These are phyloP conservation scores for Volucella inflata DNA, from an alignment of 2,888 invertebrate genomes.

Conservation along the genomic window DNA sequence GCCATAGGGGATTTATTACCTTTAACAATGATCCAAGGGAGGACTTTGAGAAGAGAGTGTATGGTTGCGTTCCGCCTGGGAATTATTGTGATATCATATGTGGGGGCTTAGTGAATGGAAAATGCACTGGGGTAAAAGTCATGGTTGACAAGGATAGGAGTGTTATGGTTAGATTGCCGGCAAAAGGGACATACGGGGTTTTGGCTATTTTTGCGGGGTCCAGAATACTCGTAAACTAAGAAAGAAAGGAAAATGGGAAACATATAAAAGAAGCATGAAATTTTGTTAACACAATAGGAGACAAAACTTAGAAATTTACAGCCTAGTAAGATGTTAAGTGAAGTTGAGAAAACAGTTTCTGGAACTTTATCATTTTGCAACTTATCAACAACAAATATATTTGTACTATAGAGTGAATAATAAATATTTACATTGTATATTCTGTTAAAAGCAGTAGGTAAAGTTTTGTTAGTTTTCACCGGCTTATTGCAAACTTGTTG, in stretches of 20 bases:
- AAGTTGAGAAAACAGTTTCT: too few relatives aligned
- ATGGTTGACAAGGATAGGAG: slow-evolving; percentile 86
- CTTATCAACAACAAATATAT: too few relatives aligned
- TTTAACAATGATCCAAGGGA: slow-evolving; percentile 65
- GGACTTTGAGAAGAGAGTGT: slow-evolving; percentile 37
- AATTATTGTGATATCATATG: slow-evolving; percentile 89
- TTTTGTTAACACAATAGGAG: too few relatives aligned
- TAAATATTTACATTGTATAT: too few relatives aligned
- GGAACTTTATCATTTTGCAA: too few relatives aligned
- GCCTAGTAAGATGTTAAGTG: too few relatives aligned
- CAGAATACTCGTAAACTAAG: slow-evolving; percentile 82
- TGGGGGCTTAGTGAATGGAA: slow-evolving; percentile 83
- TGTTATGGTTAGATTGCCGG: slow-evolving; percentile 85
- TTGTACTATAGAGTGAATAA: too few relatives aligned
- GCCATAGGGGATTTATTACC: slow-evolving; percentile 83
- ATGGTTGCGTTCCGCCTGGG: slow-evolving; percentile 86
- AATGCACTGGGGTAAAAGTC: slow-evolving; percentile 88
- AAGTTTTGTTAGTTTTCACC: too few relatives aligned
- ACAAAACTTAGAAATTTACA: too few relatives aligned
- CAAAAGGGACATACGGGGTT: slow-evolving; percentile 86
- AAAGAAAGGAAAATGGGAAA: not conserved
- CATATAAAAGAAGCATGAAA: too few relatives aligned
- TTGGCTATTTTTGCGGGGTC: slow-evolving; percentile 87
- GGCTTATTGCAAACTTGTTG: too few relatives aligned
- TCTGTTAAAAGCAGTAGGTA: too few relatives aligned